A percentile compares a stretch with the other conserved stretches of the same genome.
Conservation (phyloP, 1,140 invertebrate genomes). For the Drosophila carrolli region DNA sequence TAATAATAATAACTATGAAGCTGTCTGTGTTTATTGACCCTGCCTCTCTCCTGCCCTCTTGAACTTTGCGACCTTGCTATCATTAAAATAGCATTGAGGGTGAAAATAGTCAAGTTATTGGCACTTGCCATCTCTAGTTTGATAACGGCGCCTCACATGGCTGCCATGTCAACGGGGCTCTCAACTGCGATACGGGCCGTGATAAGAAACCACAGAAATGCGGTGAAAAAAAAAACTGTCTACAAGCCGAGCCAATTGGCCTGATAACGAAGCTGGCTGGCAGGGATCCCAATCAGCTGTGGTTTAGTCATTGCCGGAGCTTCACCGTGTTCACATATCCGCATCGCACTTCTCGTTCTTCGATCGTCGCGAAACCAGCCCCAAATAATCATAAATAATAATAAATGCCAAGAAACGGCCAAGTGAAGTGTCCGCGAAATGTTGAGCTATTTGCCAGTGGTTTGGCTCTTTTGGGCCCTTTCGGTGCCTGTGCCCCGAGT, state of each 20-base stretch:
- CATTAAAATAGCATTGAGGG: conserved; percentile 1
- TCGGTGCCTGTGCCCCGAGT: not conserved
- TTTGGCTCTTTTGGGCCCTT: conserved; percentile 30
- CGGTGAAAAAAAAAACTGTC: conserved; percentile 15
- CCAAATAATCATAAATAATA: conserved; percentile 28
- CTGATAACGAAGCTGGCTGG: conserved; percentile 9
- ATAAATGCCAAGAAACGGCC: conserved; percentile 29
- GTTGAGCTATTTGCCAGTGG: conserved; percentile 32
- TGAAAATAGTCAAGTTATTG: conserved; percentile 3
- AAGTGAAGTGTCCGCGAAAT: conserved; percentile 38
- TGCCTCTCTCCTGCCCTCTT: not conserved
- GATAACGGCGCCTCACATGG: conserved; percentile 36
- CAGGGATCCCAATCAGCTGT: conserved; percentile 31
- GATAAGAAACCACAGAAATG: conserved; percentile 21
- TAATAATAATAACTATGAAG: not conserved
- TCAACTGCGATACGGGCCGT: conserved; percentile 24
- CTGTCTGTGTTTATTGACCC: not conserved
- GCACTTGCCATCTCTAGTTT: conserved; percentile 24
- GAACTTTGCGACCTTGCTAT: conserved; percentile 1
- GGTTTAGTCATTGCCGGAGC: conserved; percentile 54
- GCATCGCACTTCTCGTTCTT: not conserved
- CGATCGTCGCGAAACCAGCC: not conserved
- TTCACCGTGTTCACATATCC: conserved; percentile 34
- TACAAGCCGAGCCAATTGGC: conserved; percentile 13
- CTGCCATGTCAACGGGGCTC: conserved; percentile 33